These are phyloP conservation scores for Campopleginae sp. DNA, from an alignment of 2,888 invertebrate genomes.

Conservation along the genomic window DNA sequence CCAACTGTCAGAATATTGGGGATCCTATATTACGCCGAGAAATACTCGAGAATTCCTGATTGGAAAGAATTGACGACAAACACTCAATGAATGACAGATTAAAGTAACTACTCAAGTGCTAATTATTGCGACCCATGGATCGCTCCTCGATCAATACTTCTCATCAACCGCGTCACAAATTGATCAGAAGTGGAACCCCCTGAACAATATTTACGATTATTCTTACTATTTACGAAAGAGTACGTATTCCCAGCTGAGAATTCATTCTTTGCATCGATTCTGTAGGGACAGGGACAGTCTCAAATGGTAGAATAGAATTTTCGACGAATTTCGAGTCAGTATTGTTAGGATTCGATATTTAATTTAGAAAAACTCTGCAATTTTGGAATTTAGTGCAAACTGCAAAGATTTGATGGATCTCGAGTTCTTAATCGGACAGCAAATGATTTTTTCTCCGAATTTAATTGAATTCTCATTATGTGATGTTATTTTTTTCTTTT, in stretches of 20 bases:
- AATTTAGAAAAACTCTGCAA: too few relatives aligned
- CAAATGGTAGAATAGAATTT: background rate
- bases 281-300: background rate
- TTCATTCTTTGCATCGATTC: background rate
- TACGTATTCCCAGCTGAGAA: background rate
- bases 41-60: slow-evolving; percentile 55
- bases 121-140: slow-evolving; percentile 36
- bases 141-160: slow-evolving; percentile 10
- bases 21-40: slow-evolving; percentile 23
- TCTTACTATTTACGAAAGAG: background rate
- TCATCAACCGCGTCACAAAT: slow-evolving; percentile 27
- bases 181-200: slow-evolving; percentile 38
- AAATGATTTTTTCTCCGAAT: too few relatives aligned
- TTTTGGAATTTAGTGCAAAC: too few relatives aligned
- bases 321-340: background rate
- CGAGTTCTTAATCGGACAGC: too few relatives aligned
- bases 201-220: too few relatives aligned
- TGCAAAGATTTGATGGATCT: too few relatives aligned
- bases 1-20: slow-evolving; percentile 27
- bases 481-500: too few relatives aligned
- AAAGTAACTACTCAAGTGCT: slow-evolving; percentile 20
- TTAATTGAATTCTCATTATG: too few relatives aligned
- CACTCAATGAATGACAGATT: slow-evolving; percentile 32
- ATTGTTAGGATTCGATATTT: too few relatives aligned
- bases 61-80: slow-evolving; percentile 51